These are phyloP conservation scores for Thalassaphorura encarpata DNA, from an alignment of 1,140 invertebrate genomes.

Conservation along the genomic window DNA sequence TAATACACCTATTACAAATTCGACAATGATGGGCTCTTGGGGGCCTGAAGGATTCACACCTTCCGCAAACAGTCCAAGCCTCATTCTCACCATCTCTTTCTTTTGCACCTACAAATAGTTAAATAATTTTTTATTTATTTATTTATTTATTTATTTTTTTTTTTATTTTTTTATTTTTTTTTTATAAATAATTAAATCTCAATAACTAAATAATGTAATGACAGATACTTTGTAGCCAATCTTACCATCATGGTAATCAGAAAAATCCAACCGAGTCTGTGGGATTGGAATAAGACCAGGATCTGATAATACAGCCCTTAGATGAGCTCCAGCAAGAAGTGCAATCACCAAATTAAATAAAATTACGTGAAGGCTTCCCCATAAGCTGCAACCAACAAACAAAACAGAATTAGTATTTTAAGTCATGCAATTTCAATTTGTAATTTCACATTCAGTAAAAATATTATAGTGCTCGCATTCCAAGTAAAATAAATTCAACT, in stretches of 20 bases:
- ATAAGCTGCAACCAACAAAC: constrained; percentile 54
- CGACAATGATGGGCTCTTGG: constrained; percentile 79
- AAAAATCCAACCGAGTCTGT: constrained; percentile 68
- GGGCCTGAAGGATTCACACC: constrained; percentile 74
- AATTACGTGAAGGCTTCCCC: constrained; percentile 72
- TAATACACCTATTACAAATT: constrained; percentile 75
- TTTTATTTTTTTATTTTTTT: too few relatives aligned
- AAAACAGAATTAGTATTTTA: too few relatives aligned
- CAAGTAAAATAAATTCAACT: constrained; percentile 18
- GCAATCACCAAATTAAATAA: constrained; percentile 65
- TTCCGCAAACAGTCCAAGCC: constrained; percentile 75
- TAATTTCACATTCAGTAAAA: too few relatives aligned
- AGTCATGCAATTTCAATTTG: too few relatives aligned
- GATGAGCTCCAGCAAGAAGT: constrained; percentile 25
- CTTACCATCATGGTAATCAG: constrained; percentile 54
- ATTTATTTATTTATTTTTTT: too few relatives aligned
- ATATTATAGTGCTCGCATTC: too few relatives aligned
- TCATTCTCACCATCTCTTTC: constrained; percentile 34
- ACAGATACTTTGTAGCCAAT: too few relatives aligned
- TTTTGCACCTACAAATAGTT: constrained; percentile 1
- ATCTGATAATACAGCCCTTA: constrained; percentile 76
- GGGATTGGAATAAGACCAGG: constrained; percentile 78
- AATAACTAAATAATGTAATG: too few relatives aligned
- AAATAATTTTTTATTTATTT: too few relatives aligned
- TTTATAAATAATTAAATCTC: too few relatives aligned